Conservation (phyloP, 2,797 vertebrate genomes). For the Cyprinella venusta region DNA sequence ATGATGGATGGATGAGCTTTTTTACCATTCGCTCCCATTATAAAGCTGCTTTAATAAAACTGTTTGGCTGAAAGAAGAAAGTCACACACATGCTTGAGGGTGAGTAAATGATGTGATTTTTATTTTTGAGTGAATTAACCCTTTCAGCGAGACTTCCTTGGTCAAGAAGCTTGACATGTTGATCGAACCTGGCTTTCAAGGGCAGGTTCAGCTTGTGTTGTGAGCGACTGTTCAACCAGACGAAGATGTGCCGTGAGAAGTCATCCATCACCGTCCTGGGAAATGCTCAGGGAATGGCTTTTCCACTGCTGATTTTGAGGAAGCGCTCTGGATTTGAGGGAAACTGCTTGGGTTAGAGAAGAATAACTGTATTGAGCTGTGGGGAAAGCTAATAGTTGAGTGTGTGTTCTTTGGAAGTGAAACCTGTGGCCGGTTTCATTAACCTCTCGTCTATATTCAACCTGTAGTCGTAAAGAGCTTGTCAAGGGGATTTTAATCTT, state of each 20-base stretch:
- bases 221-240: slow-evolving; percentile 1
- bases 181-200: too few relatives aligned
- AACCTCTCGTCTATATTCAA: not conserved
- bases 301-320: not conserved
- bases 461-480: not conserved
- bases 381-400: not conserved
- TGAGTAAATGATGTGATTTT: too few relatives aligned
- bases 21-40: too few relatives aligned
- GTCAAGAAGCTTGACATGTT: too few relatives aligned
- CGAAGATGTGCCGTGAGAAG: not conserved
- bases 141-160: too few relatives aligned
- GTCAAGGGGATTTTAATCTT: not conserved
- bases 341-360: not conserved
- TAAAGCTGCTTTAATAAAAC: too few relatives aligned
- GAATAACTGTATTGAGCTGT: not conserved
- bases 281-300: slow-evolving; percentile 15
- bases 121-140: too few relatives aligned
- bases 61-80: too few relatives aligned
- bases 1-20: too few relatives aligned
- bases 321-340: not conserved
- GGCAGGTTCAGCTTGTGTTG: not conserved
- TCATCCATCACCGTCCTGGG: slow-evolving; percentile 7
- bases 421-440: not conserved
- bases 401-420: not conserved
- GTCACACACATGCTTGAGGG: too few relatives aligned